Evolutionary conservation across 1,140 invertebrate species (phyloP), one percentile per base, ranked within the genome.

Genomic region (Aphaenogaster ashmeadi): DNA sequence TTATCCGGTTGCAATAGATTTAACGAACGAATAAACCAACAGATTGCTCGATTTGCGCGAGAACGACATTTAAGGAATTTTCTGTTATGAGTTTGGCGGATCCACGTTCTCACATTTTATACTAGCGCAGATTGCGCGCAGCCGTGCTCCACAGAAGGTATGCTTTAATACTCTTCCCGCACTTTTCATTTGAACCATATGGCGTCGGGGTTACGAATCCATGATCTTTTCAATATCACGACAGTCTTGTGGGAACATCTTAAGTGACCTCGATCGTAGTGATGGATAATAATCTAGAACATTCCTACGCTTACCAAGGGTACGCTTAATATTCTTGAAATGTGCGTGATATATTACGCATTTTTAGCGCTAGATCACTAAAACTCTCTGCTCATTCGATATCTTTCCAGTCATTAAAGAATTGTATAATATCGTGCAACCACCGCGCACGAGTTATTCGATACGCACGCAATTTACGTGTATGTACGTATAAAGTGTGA

Each of bases 141-240:
- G 64, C 50, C 64, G 79, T 36, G 33, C 38, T 56, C 3, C 41
- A 9, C 15, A 8, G 27, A 77, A 71, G 62, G 41, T 90, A 84
- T 72, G 33, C 75, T 74, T 88, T 90, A 90, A 91, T 91, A 91
- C 79, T 90, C 56, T 62, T 75, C 4, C 18, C 47, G 80, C 60
- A 64, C 81, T 81, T 91, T 89, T 90, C 88, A 89, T 87, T 89
- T 74, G 41, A 41, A 38, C 86, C 89, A 91, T 86, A 90, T 86
- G 89, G 86, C 38, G 89, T 64, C 86, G 74, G 41, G 41, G 62
- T 69, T 87, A 89, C 58, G 58, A 80, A 89, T 77, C 79, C 71
- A 83, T 54, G 79, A 89, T 69, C 86, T 21, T 62, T 88, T 90
- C 88, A 88, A 90, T 90, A 90, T 90, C 74, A 47, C 69, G 71